Conservation (phyloP, 2,888 invertebrate species). For the Callinectes sapidus region DNA sequence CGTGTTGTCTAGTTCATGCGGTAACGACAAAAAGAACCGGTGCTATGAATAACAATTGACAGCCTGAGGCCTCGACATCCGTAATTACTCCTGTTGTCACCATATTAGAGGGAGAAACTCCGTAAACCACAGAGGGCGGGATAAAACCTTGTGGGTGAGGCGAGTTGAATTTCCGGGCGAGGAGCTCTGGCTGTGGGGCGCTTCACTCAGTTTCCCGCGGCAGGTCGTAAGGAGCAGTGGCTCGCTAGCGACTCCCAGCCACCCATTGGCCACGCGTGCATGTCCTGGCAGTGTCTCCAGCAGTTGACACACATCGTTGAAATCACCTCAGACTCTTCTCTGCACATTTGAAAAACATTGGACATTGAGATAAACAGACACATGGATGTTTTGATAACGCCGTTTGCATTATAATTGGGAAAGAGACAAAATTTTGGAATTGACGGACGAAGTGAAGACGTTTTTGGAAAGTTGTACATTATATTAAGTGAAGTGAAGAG, state of each 20-base stretch:
- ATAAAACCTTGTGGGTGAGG: slow-evolving; percentile 17
- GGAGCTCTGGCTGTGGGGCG: not conserved
- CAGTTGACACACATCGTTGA: not conserved
- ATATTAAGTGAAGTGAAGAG: slow-evolving; percentile 42
- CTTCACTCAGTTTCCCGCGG: slow-evolving; percentile 14
- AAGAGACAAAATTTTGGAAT: not conserved
- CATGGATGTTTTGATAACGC: not conserved
- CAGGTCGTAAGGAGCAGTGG: not conserved
- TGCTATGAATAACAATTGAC: not conserved
- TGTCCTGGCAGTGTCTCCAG: not conserved
- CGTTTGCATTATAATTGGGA: not conserved
- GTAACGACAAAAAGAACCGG: not conserved
- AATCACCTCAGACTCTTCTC: not conserved
- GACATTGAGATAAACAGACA: not conserved
- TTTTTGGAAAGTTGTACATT: slow-evolving; percentile 20
- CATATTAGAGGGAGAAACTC: slow-evolving; percentile 37
- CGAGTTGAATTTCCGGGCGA: slow-evolving; percentile 20
- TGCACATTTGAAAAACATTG: not conserved
- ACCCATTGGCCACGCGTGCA: not conserved
- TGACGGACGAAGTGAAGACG: not conserved
- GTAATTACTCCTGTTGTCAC: slow-evolving; percentile 12
- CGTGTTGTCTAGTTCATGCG: not conserved
- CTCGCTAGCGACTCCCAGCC: slow-evolving; percentile 19
- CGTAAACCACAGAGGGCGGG: slow-evolving; percentile 43
- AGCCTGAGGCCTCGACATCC: not conserved